Conservation (phyloP, 2,888 invertebrate species). For the Congeria kusceri region DNA sequence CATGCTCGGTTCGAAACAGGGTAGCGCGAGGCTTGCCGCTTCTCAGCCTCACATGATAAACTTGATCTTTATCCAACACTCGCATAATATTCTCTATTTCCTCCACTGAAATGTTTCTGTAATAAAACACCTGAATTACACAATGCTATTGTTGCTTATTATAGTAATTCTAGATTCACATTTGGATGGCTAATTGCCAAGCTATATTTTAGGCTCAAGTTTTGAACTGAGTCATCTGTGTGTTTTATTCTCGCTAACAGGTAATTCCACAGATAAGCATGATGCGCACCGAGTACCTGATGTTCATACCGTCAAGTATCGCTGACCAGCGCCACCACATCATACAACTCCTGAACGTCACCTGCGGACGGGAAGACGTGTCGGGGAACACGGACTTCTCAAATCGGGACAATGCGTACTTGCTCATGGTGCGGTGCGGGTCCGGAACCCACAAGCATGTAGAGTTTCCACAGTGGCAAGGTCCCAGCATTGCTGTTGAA, state of each 20-base stretch:
- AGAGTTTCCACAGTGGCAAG: constrained; percentile 82
- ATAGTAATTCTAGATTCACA: too few relatives aligned
- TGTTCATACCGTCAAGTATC: constrained; percentile 85
- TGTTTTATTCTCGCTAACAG: neutral
- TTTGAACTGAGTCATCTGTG: too few relatives aligned
- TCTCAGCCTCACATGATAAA: too few relatives aligned
- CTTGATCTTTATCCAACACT: too few relatives aligned
- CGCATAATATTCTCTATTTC: too few relatives aligned
- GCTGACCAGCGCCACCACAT: constrained; percentile 82
- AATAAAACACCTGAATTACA: too few relatives aligned
- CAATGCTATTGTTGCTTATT: too few relatives aligned
- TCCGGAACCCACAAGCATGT: constrained; percentile 66
- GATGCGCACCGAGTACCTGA: constrained; percentile 84
- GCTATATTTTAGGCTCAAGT: too few relatives aligned
- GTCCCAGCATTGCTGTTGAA: constrained; percentile 83
- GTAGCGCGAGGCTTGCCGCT: too few relatives aligned
- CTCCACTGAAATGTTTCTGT: too few relatives aligned
- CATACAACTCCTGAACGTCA: constrained; percentile 86
- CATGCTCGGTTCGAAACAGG: too few relatives aligned
- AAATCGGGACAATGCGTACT: constrained; percentile 80
- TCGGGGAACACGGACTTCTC: constrained; percentile 51
- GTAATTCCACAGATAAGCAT: neutral
- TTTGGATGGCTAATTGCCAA: too few relatives aligned
- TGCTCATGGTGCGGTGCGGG: constrained; percentile 83
- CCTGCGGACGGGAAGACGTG: constrained; percentile 85